These are phyloP conservation scores for Drosophila hamatofila DNA, from an alignment of 2,888 invertebrate genomes.

Conservation along the genomic window DNA sequence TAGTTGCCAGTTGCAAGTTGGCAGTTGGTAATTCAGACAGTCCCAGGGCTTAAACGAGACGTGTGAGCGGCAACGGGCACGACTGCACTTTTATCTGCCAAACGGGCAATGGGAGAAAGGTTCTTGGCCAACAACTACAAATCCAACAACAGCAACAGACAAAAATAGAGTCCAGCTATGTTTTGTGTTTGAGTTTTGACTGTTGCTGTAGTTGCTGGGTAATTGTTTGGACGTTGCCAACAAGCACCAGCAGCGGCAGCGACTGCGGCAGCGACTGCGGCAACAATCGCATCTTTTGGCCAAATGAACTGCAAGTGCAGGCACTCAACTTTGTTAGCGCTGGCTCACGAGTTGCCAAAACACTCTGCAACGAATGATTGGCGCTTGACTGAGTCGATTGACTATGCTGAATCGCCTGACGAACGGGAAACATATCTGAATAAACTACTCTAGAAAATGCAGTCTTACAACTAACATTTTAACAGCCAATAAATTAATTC, in stretches of 20 bases:
- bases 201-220: conserved; percentile 48
- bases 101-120: conserved; percentile 60
- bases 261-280: conserved; percentile 26
- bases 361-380: conserved; percentile 28
- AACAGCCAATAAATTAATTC: not conserved
- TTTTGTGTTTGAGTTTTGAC: conserved; percentile 45
- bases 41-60: conserved; percentile 47
- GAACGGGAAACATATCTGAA: not conserved
- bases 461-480: not conserved
- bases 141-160: conserved; percentile 9
- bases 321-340: conserved; percentile 57
- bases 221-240: conserved; percentile 70
- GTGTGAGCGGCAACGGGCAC: conserved; percentile 55
- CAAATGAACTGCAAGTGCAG: conserved; percentile 78
- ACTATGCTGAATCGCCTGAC: not conserved
- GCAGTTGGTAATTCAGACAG: conserved; percentile 23
- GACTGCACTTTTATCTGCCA: conserved; percentile 53
- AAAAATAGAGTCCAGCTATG: conserved; percentile 35
- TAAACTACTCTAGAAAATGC: not conserved
- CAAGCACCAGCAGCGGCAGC: conserved; percentile 45
- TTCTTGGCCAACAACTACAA: conserved; percentile 51
- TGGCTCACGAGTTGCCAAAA: conserved; percentile 64
- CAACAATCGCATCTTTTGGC: conserved; percentile 66
- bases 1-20: conserved; percentile 30
- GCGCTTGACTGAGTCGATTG: conserved; percentile 4